Conservation (phyloP, 2,113 vertebrate genomes). For the Turnix velox region DNA sequence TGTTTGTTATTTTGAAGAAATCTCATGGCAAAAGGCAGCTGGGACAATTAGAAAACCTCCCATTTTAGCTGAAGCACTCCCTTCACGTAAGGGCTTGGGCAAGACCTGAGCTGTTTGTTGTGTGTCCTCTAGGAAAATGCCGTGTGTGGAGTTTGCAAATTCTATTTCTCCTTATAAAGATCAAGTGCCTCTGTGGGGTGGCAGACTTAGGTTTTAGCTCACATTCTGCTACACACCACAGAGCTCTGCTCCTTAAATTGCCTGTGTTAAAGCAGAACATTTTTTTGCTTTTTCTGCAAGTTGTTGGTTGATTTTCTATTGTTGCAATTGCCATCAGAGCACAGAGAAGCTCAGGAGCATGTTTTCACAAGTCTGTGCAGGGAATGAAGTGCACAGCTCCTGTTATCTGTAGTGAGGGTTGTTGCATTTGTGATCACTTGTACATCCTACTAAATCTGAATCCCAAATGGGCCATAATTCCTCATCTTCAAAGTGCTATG, state of each 20-base stretch:
- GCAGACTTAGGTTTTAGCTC: background rate
- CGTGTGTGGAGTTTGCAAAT: background rate
- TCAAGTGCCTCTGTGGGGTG: background rate
- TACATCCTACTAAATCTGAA: background rate
- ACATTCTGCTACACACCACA: accelerated
- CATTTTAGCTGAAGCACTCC: background rate
- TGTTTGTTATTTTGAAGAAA: background rate
- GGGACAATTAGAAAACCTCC: background rate
- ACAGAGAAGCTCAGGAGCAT: background rate
- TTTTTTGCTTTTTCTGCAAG: background rate
- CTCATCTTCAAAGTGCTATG: background rate
- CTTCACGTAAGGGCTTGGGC: background rate
- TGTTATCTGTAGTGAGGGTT: background rate
- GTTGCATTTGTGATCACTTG: background rate
- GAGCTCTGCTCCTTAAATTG: background rate
- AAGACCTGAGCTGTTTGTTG: background rate
- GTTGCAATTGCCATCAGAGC: background rate
- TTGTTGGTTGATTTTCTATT: background rate
- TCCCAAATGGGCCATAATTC: background rate
- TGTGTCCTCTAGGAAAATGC: background rate
- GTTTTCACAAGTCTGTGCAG: background rate
- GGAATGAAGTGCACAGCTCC: background rate
- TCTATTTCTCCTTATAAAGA: background rate
- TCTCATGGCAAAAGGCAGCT: background rate
- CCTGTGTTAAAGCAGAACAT: background rate